A percentile compares a stretch with the other conserved stretches of the same genome.
These are phyloP conservation scores for Lepidothrix coronata DNA, from an alignment of 2,113 vertebrate genomes.

Conservation along the genomic window DNA sequence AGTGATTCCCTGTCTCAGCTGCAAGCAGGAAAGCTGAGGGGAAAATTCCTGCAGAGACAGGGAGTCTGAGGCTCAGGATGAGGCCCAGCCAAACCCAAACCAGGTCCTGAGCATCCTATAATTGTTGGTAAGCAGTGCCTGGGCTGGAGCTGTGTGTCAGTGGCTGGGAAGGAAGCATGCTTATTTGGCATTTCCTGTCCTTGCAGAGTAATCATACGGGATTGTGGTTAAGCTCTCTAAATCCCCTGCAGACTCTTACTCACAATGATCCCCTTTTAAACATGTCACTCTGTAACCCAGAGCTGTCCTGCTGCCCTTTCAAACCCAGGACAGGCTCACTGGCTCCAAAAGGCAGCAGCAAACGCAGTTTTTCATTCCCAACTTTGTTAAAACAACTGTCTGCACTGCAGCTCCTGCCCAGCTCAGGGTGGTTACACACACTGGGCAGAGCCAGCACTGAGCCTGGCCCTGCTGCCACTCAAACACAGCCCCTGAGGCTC, in stretches of 20 bases:
- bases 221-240: slow-evolving; percentile 58
- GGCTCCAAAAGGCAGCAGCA: not conserved
- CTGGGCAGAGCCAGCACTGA: not conserved
- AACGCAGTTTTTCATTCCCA: not conserved
- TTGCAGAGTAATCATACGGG: slow-evolving; percentile 5
- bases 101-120: not conserved
- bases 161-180: not conserved
- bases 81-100: not conserved
- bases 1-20: not conserved
- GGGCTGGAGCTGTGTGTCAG: not conserved
- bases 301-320: slow-evolving; percentile 23
- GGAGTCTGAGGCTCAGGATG: not conserved
- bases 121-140: not conserved
- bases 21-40: not conserved
- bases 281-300: not conserved
- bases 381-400: not conserved
- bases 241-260: slow-evolving; percentile 51
- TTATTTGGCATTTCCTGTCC: slow-evolving; percentile 54
- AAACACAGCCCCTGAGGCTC: not conserved
- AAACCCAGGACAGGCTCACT: not conserved
- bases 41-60: not conserved
- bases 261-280: slow-evolving; percentile 42
- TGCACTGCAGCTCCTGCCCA: not conserved
- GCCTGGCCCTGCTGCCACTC: not conserved
- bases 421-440: not conserved